Base-by-base conservation (phyloP, 2,797 vertebrate genomes). In the Anniella stebbinsi region DNA sequence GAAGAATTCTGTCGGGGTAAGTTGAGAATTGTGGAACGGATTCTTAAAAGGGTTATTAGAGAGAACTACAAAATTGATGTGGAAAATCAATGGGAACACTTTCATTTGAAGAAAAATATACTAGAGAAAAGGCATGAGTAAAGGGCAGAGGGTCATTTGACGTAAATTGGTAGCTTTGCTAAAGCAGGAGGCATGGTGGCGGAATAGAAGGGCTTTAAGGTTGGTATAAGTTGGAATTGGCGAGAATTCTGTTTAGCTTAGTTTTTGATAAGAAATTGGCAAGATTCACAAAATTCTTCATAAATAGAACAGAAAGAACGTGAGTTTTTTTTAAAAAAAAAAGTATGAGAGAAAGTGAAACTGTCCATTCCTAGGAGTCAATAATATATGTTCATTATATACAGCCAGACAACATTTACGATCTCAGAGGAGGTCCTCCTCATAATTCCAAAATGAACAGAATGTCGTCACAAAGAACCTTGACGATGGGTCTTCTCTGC, bases 361-460 rank as follows among this genome's bases (percentile, higher is more conserved):
- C 12, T n/a, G 36, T 17, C 3, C n/a, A 73, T 38, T 18, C 67
- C 67, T 0, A 80, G 90, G 80, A 84, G 38, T 0, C 0, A 1
- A 0, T 1, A 0, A 18, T 28, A 75, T 18, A 7, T 84, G 13
- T 91, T 91, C 36, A 81, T 88, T 92, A 33, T 63, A 45, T 45
- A 45, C 45, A 45, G 45, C 80, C 0, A n/a, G 45, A 45, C 45
- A 45, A 45, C 45, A 45, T 45, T 45, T 45, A 45, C 3, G 45
- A 45, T 45, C 45, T 45, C 45, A 45, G 6, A 45, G 45, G 45
- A 45, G 45, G n/a, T n/a, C n/a, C n/a, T n/a, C n/a, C n/a, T n/a
- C n/a, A n/a, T n/a, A n/a, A n/a, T n/a, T n/a, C n/a, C n/a, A n/a
- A n/a, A 45, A 45, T 45, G 45, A 45, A 6, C 45, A 6, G 45